A percentile compares a stretch with the other conserved stretches of the same genome.
Conservation (phyloP, 2,797 vertebrate genomes). For the Champsocephalus gunnari region DNA sequence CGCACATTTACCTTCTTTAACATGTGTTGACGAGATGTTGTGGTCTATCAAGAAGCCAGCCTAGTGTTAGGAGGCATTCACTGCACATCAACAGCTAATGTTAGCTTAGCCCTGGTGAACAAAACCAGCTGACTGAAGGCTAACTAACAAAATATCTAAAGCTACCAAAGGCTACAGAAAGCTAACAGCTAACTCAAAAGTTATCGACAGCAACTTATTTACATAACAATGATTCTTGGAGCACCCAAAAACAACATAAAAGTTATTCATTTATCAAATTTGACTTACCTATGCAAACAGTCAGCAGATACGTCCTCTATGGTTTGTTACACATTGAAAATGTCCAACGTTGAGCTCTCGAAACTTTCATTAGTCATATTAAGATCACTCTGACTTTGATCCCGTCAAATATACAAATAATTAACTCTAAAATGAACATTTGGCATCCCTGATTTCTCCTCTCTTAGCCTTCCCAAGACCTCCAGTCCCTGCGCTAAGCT, state of each 20-base stretch:
- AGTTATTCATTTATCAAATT: too few relatives aligned
- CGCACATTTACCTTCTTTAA: neutral
- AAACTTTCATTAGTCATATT: too few relatives aligned
- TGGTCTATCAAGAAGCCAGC: neutral
- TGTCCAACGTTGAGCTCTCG: too few relatives aligned
- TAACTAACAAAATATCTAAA: neutral
- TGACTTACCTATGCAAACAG: too few relatives aligned
- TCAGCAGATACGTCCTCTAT: too few relatives aligned
- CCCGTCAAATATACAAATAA: too few relatives aligned
- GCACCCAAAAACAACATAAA: too few relatives aligned
- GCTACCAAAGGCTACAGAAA: neutral
- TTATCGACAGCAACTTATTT: too few relatives aligned
- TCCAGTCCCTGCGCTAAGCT: neutral
- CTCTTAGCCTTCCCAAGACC: neutral
- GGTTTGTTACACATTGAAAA: too few relatives aligned
- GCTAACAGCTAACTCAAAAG: neutral
- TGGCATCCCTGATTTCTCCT: neutral
- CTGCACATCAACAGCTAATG: neutral
- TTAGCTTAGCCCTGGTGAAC: slow-evolving; percentile 1
- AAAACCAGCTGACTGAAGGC: neutral
- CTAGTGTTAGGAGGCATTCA: neutral
- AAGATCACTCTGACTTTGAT: too few relatives aligned
- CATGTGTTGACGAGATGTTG: neutral
- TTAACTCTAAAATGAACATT: too few relatives aligned
- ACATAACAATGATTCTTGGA: too few relatives aligned